Conservation (phyloP, 2,113 vertebrate genomes). For the Zapornia atra region DNA sequence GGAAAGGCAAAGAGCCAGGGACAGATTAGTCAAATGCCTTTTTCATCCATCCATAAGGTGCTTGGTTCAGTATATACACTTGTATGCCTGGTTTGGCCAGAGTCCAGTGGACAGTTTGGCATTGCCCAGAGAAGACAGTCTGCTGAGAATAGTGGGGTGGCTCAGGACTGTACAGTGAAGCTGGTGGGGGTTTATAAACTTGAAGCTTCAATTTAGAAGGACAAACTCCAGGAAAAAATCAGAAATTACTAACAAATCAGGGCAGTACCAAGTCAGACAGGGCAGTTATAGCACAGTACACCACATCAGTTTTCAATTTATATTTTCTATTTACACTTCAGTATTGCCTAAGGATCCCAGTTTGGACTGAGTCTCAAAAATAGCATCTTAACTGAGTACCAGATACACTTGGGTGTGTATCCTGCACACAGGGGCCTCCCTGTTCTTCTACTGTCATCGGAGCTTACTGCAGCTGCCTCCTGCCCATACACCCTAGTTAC, state of each 20-base stretch:
- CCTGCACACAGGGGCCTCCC: background rate
- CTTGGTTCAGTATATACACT: background rate
- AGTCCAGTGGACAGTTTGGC: background rate
- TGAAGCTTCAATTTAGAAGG: background rate
- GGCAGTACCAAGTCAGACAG: background rate
- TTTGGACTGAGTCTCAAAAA: background rate
- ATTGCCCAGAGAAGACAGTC: background rate
- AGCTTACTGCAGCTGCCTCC: background rate
- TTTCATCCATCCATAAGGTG: background rate
- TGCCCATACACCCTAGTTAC: background rate
- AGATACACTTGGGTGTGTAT: background rate
- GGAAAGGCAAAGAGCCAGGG: background rate
- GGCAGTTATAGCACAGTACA: background rate
- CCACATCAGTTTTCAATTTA: background rate
- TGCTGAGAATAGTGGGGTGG: background rate
- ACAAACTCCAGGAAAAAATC: background rate
- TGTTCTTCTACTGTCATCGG: background rate
- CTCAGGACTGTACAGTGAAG: background rate
- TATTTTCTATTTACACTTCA: background rate
- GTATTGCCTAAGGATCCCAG: background rate
- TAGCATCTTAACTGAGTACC: background rate
- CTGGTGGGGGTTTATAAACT: background rate
- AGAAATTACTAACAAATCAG: background rate
- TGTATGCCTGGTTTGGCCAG: background rate
- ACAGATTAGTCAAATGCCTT: background rate